A percentile compares a stretch with the other conserved stretches of the same genome.
These are phyloP conservation scores for Meda fulgida DNA, from an alignment of 2,797 vertebrate genomes.

Conservation along the genomic window DNA sequence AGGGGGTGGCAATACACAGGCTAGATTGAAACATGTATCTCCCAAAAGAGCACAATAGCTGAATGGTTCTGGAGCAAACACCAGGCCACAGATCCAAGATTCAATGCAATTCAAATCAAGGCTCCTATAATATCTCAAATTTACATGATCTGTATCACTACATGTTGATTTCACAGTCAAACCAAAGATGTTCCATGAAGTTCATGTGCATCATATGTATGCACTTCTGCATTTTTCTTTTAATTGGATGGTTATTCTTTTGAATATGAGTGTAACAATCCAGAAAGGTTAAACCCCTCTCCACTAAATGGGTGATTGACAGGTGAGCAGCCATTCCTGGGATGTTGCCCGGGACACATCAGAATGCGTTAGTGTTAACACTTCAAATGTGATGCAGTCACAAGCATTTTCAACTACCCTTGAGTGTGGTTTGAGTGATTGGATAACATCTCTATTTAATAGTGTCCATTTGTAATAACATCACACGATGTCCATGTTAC, in stretches of 20 bases:
- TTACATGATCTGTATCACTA: background rate
- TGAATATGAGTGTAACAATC: background rate
- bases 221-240: background rate
- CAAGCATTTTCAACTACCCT: background rate
- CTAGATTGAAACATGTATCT: background rate
- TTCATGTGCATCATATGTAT: background rate
- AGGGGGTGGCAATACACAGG: background rate
- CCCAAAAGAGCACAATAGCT: background rate
- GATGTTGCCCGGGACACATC: background rate
- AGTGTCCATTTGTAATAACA: background rate
- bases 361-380: background rate
- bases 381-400: background rate
- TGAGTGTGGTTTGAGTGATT: background rate
- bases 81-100: background rate
- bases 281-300: background rate
- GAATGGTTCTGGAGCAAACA: background rate
- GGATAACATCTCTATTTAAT: slow-evolving; percentile 1
- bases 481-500: background rate
- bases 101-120: background rate
- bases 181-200: background rate
- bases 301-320: background rate
- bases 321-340: background rate
- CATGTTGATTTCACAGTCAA: background rate
- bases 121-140: background rate
- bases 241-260: background rate